Evolutionary conservation across 2,888 invertebrate species (phyloP).

Genomic region (Stenodema calcarata): DNA sequence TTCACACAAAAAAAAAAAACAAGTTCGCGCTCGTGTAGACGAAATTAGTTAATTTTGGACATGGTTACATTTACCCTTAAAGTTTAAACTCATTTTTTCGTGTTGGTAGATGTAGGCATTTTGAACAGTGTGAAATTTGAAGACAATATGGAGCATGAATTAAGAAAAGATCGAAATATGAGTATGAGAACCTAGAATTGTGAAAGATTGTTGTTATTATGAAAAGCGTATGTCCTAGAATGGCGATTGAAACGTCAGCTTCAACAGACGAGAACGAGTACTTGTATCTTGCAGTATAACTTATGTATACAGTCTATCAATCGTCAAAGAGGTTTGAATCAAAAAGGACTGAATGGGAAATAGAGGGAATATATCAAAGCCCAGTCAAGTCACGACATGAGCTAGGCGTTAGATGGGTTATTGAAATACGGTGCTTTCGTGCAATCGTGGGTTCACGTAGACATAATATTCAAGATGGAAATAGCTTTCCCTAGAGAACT

Average conservation of each 20-base stretch:
- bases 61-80: no score
- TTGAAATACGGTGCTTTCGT: neutral
- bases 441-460: neutral
- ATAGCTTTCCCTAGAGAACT: neutral
- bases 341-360: neutral
- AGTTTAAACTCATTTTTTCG: no score
- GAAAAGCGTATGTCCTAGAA: neutral
- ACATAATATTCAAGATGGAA: neutral
- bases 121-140: no score
- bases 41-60: no score
- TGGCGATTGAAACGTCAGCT: neutral
- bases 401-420: neutral
- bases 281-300: neutral
- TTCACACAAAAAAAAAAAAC: no score
- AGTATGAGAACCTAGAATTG: no score
- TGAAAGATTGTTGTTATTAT: no score
- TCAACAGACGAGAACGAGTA: neutral
- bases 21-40: no score
- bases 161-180: no score
- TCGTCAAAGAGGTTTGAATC: neutral
- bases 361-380: neutral
- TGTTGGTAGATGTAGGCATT: no score
- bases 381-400: neutral
- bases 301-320: neutral
- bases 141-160: no score